phyloP scores from a whole-genome alignment of 2,888 invertebrate genomes.

The Apamea crenata region DNA sequence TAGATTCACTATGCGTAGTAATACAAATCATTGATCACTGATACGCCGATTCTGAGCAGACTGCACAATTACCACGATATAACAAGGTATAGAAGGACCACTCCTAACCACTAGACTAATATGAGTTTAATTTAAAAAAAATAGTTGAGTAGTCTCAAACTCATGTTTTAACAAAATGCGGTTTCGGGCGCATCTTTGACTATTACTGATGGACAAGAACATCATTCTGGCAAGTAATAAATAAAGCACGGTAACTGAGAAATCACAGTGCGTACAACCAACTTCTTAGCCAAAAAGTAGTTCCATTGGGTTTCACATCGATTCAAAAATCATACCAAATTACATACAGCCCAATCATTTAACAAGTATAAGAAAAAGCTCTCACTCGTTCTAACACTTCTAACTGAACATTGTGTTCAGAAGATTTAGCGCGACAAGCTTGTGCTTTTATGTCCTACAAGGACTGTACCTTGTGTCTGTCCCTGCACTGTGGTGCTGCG shows the following conservation, averaged over 20 bases:
- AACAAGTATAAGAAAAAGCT: neutral
- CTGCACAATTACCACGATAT: conserved; percentile 45
- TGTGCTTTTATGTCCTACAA: no score
- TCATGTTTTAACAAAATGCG: neutral
- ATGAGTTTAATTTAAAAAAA: neutral
- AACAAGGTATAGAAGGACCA: conserved; percentile 7
- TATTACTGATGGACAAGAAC: neutral
- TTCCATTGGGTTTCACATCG: neutral
- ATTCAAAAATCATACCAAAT: neutral
- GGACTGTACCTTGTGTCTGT: conserved; percentile 2
- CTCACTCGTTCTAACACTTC: neutral
- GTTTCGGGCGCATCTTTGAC: neutral
- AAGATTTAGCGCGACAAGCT: neutral
- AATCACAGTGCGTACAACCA: neutral
- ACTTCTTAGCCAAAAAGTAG: neutral
- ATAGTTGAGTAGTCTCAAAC: neutral
- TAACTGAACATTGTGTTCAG: neutral
- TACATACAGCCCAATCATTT: neutral
- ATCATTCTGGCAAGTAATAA: neutral
- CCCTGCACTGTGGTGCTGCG: neutral
- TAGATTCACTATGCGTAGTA: conserved; percentile 41
- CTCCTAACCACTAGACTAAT: neutral
- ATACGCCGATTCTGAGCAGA: conserved; percentile 36
- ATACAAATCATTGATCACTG: conserved; percentile 62
- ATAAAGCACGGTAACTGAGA: neutral